Conservation (phyloP, 2,797 vertebrate species). For the Ctenosaura bakeri region DNA sequence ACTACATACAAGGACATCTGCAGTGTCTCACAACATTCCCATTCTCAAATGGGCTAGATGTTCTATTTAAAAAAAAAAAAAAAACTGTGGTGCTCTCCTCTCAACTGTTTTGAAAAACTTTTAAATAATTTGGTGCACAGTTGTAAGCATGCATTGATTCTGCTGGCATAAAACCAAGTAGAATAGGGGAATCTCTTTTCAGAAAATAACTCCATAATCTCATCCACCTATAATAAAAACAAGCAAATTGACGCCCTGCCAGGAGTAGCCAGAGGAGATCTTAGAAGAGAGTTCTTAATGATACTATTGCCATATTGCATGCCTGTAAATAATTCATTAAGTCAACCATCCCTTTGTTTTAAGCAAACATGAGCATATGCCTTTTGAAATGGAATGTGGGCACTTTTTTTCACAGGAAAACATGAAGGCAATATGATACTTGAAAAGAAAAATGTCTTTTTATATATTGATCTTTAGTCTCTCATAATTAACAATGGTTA, state of each 20-base stretch:
- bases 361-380: constrained; percentile 85
- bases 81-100: not conserved
- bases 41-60: not conserved
- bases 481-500: constrained; percentile 70
- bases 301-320: constrained; percentile 80
- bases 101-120: constrained; percentile 20
- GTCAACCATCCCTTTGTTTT: constrained; percentile 84
- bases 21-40: not conserved
- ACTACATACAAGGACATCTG: not conserved
- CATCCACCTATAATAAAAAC: constrained; percentile 80
- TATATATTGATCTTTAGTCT: constrained; percentile 74
- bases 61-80: not conserved
- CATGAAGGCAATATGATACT: constrained; percentile 77
- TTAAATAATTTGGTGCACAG: rapidly evolving
- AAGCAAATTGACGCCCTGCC: constrained; percentile 84
- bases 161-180: constrained; percentile 56
- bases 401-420: constrained; percentile 76
- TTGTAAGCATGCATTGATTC: constrained; percentile 52
- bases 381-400: constrained; percentile 79
- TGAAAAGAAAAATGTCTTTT: constrained; percentile 77
- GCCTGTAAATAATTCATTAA: constrained; percentile 87
- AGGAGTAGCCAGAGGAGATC: constrained; percentile 83
- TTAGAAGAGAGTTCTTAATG: constrained; percentile 81
- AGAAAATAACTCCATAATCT: constrained; percentile 75
- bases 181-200: constrained; percentile 71